Conservation (phyloP, 2,797 vertebrate species). For the Mico argentatus region DNA sequence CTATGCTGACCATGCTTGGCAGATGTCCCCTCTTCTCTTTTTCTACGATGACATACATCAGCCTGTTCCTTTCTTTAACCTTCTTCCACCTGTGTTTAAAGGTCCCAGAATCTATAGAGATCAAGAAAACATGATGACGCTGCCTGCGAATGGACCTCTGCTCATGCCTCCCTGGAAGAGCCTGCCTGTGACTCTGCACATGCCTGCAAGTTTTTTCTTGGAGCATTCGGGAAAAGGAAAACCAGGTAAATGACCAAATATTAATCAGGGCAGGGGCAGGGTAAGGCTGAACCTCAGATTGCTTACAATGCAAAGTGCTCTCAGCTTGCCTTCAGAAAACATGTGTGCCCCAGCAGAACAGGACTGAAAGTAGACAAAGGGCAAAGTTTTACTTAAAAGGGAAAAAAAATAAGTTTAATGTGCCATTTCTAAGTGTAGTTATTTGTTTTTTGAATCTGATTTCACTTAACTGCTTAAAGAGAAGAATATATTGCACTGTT, state of each 20-base stretch:
- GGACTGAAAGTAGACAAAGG: neutral
- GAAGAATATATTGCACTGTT: neutral
- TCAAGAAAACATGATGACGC: neutral
- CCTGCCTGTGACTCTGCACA: neutral
- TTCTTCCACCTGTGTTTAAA: neutral
- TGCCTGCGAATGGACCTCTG: neutral
- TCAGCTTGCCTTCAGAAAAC: neutral
- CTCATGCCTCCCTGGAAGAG: neutral
- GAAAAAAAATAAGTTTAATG: neutral
- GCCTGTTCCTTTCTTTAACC: neutral
- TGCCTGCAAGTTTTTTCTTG: neutral
- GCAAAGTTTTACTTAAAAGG: neutral
- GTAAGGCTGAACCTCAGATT: neutral
- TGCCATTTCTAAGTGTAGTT: neutral
- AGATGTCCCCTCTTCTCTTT: neutral
- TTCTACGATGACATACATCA: neutral
- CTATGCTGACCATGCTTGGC: neutral
- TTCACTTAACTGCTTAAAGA: neutral
- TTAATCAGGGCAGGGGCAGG: neutral
- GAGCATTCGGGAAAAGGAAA: neutral
- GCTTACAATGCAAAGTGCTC: neutral
- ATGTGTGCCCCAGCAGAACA: neutral
- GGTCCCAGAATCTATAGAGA: accelerated
- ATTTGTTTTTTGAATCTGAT: neutral
- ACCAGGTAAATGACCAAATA: neutral